Percentiles rank a stretch among this genome's conserved stretches.
Evolutionary conservation across 2,888 invertebrate genomes (phyloP).

Genomic region (Macrophya alboannulata): DNA sequence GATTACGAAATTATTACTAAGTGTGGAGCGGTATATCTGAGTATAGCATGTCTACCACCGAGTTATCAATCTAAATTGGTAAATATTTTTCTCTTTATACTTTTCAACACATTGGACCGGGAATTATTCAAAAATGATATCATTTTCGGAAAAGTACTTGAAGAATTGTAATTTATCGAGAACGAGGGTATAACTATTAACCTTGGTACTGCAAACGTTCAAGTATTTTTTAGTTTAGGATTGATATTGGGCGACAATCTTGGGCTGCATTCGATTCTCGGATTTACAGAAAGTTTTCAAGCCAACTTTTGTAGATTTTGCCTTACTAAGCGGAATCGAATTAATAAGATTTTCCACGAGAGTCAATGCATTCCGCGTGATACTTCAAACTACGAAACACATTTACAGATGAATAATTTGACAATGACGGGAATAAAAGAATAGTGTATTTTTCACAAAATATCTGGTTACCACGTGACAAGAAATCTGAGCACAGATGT

Average conservation of each 20-base stretch:
- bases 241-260: constrained; percentile 56
- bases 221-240: background rate
- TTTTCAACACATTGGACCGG: constrained; percentile 57
- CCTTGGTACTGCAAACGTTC: background rate
- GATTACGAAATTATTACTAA: constrained; percentile 61
- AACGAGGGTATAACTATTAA: constrained; percentile 12
- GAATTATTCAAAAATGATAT: constrained; percentile 55
- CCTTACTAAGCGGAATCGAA: constrained; percentile 59
- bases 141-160: constrained; percentile 57
- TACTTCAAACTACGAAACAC: constrained; percentile 59
- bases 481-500: constrained; percentile 60
- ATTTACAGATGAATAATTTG: constrained; percentile 58
- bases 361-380: constrained; percentile 56
- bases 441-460: constrained; percentile 41
- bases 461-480: constrained; percentile 61
- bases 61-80: constrained; percentile 59
- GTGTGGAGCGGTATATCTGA: constrained; percentile 61
- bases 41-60: constrained; percentile 60
- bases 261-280: constrained; percentile 55
- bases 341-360: constrained; percentile 58
- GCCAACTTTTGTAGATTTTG: constrained; percentile 64
- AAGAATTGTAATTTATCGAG: constrained; percentile 60
- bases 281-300: constrained; percentile 63
- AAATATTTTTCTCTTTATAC: constrained; percentile 60
- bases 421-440: constrained; percentile 61